These are phyloP conservation scores for Grapholita molesta DNA, from an alignment of 1,140 invertebrate species.

Conservation along the genomic window DNA sequence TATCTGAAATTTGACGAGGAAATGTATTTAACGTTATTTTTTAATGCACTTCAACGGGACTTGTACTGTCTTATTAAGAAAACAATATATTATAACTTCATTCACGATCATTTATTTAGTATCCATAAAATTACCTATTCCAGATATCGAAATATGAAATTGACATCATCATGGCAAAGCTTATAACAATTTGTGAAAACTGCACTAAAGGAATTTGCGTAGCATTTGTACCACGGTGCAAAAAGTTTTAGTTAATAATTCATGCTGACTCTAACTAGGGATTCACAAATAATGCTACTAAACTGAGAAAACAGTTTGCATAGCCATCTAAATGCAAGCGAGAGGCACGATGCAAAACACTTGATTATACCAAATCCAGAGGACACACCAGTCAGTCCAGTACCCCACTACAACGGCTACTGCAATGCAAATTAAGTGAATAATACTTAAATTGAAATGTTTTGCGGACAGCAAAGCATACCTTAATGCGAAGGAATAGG, in stretches of 20 bases:
- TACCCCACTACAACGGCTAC: conserved; percentile 27
- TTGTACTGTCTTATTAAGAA: not conserved
- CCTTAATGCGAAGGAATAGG: not conserved
- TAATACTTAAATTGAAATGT: conserved; percentile 44
- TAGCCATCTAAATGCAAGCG: not conserved
- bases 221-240: not conserved
- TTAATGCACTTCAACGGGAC: not conserved
- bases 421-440: conserved; percentile 43
- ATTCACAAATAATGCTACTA: not conserved
- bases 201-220: not conserved
- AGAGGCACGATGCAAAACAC: conserved; percentile 25
- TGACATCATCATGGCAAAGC: not conserved
- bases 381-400: conserved; percentile 18
- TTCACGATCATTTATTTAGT: no score
- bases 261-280: not conserved
- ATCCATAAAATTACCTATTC: no score
- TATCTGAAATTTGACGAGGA: not conserved
- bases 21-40: not conserved
- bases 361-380: conserved; percentile 28
- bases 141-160: no score
- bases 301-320: conserved; percentile 2
- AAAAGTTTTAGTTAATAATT: not conserved
- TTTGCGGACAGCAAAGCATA: not conserved
- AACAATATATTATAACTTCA: no score
- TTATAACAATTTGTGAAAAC: not conserved